These are phyloP conservation scores for Centropus unirufus DNA, from an alignment of 2,113 vertebrate genomes.

Conservation along the genomic window DNA sequence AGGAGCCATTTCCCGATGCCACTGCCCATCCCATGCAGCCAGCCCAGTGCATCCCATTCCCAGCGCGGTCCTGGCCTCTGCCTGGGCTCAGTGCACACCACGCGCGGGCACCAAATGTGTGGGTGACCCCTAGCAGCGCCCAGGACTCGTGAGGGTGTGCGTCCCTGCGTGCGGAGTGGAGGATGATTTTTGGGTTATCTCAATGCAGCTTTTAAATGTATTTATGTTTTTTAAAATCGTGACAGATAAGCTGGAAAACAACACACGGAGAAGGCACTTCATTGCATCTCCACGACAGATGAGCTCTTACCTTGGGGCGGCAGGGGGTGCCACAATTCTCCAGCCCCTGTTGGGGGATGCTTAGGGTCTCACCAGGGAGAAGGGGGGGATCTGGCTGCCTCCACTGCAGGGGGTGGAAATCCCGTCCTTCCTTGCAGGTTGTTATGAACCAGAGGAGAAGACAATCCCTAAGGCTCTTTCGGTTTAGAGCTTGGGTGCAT, in stretches of 20 bases:
- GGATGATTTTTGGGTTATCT: not conserved
- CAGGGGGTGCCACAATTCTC: not conserved
- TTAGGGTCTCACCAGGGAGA: not conserved
- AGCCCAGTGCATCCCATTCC: not conserved
- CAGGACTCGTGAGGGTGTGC: rapidly evolving
- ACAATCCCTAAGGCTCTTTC: not conserved
- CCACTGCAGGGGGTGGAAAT: not conserved
- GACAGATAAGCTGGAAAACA: not conserved
- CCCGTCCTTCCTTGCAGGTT: not conserved
- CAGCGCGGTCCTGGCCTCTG: not conserved
- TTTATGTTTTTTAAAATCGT: not conserved
- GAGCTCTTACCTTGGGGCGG: not conserved
- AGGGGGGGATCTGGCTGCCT: not conserved
- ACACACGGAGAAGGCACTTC: rapidly evolving
- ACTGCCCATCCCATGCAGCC: too few relatives aligned
- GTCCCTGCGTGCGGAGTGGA: not conserved
- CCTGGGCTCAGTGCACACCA: not conserved
- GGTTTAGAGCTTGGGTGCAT: not conserved
- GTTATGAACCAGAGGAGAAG: not conserved
- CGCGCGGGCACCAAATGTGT: rapidly evolving
- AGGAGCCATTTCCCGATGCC: not conserved
- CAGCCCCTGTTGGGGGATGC: not conserved
- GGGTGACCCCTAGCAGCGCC: not conserved
- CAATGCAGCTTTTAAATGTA: rapidly evolving
- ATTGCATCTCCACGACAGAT: rapidly evolving